These are phyloP conservation scores for Boloria euphrosyne DNA, from an alignment of 2,888 invertebrate species.

Conservation along the genomic window DNA sequence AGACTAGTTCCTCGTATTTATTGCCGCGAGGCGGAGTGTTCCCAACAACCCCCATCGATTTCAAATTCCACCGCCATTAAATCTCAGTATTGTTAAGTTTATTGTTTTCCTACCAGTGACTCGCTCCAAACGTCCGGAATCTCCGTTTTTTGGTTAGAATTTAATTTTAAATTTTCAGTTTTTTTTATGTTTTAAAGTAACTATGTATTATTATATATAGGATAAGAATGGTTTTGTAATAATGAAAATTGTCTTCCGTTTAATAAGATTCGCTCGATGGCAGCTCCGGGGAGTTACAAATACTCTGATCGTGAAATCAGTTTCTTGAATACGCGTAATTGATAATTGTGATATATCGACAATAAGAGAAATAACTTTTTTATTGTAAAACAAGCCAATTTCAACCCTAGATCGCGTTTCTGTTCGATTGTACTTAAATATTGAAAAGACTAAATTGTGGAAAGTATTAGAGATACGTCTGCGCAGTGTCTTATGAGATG, in stretches of 20 bases:
- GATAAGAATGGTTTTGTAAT: conserved; percentile 30
- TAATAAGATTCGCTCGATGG: conserved; percentile 51
- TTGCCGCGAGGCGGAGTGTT: conserved; percentile 41
- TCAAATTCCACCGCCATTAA: conserved; percentile 58
- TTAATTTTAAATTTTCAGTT: conserved; percentile 29
- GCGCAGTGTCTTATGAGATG: conserved; percentile 56
- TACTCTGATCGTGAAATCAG: conserved; percentile 24
- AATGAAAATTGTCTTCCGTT: conserved; percentile 67
- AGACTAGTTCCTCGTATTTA: conserved; percentile 63
- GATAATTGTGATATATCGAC: conserved; percentile 69
- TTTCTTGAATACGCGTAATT: conserved; percentile 42
- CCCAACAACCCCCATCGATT: conserved; percentile 47
- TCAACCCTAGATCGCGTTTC: conserved; percentile 33
- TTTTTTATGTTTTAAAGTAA: conserved; percentile 38
- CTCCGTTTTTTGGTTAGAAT: conserved; percentile 37
- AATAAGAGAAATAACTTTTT: conserved; percentile 57
- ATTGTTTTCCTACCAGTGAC: conserved; percentile 38
- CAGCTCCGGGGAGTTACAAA: conserved; percentile 46
- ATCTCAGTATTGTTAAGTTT: conserved; percentile 78
- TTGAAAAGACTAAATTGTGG: conserved; percentile 65
- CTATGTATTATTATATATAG: conserved; percentile 37
- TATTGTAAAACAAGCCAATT: neutral
- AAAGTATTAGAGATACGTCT: conserved; percentile 60
- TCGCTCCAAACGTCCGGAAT: conserved; percentile 39
- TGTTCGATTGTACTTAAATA: conserved; percentile 67